Percentiles rank a stretch among this genome's conserved stretches.
phyloP scores from a whole-genome alignment of 2,888 invertebrate species.

The Parapristionchus giblindavisi region DNA sequence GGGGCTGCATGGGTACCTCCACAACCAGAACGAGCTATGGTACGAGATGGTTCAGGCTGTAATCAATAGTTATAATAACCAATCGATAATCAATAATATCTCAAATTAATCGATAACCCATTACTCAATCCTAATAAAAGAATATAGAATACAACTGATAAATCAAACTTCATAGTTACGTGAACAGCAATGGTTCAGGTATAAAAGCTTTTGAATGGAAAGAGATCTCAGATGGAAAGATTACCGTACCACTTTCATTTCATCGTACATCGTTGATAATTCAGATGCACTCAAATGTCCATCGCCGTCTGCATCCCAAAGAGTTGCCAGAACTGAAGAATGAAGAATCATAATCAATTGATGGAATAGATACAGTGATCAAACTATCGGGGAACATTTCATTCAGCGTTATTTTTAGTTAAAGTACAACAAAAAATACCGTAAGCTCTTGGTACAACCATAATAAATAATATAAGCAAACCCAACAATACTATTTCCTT shows the following conservation, averaged over 20 bases:
- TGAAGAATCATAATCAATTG: too few relatives aligned
- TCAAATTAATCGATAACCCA: background rate
- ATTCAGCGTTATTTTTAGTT: too few relatives aligned
- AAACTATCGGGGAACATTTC: too few relatives aligned
- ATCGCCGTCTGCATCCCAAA: conserved; percentile 61
- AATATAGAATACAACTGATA: background rate
- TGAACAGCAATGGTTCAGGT: background rate
- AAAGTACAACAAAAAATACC: too few relatives aligned
- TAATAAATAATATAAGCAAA: background rate
- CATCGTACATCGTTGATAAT: conserved; percentile 48
- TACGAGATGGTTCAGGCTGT: conserved; percentile 41
- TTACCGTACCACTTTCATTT: conserved; percentile 49
- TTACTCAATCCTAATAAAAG: background rate
- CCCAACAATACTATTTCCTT: background rate
- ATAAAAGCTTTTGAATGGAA: background rate
- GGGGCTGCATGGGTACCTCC: conserved; percentile 46
- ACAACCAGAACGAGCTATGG: conserved; percentile 41
- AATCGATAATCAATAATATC: background rate
- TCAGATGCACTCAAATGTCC: conserved; percentile 52
- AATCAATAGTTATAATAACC: background rate
- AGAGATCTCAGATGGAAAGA: background rate
- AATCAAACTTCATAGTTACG: background rate
- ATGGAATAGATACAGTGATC: too few relatives aligned
- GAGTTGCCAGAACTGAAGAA: conserved; percentile 55
- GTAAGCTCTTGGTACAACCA: background rate